Base-by-base conservation (phyloP, 2,113 vertebrate genomes). In the Embiotoca jacksoni region DNA sequence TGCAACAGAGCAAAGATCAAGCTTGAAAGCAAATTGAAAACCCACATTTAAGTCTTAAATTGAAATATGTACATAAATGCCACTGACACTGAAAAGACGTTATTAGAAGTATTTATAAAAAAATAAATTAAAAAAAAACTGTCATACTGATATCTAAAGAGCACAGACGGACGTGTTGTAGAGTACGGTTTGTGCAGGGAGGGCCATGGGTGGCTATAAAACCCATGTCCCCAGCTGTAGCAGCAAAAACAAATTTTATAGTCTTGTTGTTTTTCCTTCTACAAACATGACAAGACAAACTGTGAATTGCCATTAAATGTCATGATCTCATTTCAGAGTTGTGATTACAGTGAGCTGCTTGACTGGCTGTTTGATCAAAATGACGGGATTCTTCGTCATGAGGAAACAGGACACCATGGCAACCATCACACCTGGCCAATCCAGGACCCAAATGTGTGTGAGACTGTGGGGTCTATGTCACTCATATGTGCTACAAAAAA, bases 341-440 rank as follows among this genome's bases (percentile, higher is more conserved):
- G 87, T 85, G 85, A 88, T 58, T 93, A 94, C 83, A 85, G 96
- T 3, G 97, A 99, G 56, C 92, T 98, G 47, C 95, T 99, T 36
- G 97, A 99, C 62, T 96, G 98, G 54, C 94, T 99, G 13, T 99
- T 99, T 9, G 97, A 98, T 88, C 92, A 86, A 39, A 96, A 96
- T 53, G 95, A 98, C 0, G 96, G 97, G 23, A 94, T 97, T 81
- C 95, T 98, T 23, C 89, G 94, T 0, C 91, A 95, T 0, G 90
- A 96, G 59, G 95, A 94, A 67, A 71, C 95, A 32, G 92, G 89
- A 2, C 78, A 84, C 1, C 72, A 78, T 0, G 82, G 74, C 79
- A 88, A 88, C 85, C 68, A 86, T 56, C 14, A 81, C 63, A 83
- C 65, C 71, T 97, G 96, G 96, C 88, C 81, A 39, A 83, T 59